Evolutionary conservation across 2,888 invertebrate species (phyloP).

Genomic region (Aproaerema taeniolella): DNA sequence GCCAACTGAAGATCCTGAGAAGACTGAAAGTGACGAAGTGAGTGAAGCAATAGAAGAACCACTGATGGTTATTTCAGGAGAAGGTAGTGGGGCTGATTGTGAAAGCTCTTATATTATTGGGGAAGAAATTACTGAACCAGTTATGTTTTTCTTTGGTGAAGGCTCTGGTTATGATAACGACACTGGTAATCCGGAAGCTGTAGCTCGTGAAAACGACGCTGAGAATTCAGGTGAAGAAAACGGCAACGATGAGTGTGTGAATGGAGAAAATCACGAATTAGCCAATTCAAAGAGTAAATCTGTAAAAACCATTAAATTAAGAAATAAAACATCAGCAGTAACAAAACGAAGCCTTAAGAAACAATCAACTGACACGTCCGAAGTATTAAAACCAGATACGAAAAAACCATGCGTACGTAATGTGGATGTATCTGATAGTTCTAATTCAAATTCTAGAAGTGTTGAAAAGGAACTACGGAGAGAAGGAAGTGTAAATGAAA

Average conservation of each 20-base stretch:
- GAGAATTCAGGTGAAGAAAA: constrained; percentile 49
- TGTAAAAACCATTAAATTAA: constrained; percentile 48
- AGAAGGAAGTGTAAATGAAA: constrained; percentile 49
- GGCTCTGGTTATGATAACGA: constrained; percentile 85
- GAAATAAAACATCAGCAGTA: constrained; percentile 39
- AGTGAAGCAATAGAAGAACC: constrained; percentile 86
- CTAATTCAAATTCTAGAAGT: constrained; percentile 40
- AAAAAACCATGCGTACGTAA: constrained; percentile 66
- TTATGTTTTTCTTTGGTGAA: constrained; percentile 83
- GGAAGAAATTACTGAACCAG: constrained; percentile 85
- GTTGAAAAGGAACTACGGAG: constrained; percentile 40
- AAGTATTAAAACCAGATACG: constrained; percentile 50
- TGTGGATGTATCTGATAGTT: constrained; percentile 46
- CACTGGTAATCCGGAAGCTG: constrained; percentile 81
- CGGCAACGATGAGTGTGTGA: constrained; percentile 49
- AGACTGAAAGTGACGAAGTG: constrained; percentile 36
- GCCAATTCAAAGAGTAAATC: constrained; percentile 42
- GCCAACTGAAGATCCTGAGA: constrained; percentile 12
- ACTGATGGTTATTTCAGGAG: constrained; percentile 82
- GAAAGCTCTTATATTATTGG: constrained; percentile 76
- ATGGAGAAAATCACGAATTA: constrained; percentile 53
- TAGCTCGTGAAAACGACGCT: constrained; percentile 40
- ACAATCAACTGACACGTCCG: constrained; percentile 53
- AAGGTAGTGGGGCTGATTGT: constrained; percentile 82
- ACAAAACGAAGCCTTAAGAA: constrained; percentile 59